A percentile compares a stretch with the other conserved stretches of the same genome.
These are phyloP conservation scores for Aegithalos caudatus DNA, from an alignment of 2,113 vertebrate species.

Conservation along the genomic window DNA sequence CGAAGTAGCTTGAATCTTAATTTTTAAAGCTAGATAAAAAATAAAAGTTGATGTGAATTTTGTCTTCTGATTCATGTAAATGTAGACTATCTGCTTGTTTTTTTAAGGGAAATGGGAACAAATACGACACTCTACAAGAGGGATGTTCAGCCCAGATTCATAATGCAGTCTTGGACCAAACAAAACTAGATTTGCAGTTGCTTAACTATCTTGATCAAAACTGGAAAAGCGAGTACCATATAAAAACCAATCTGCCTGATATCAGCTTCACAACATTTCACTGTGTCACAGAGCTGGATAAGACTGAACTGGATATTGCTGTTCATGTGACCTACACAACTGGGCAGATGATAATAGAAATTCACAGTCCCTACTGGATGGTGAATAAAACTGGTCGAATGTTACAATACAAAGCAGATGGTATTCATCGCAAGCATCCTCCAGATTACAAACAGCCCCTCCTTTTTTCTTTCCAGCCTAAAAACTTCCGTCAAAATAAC, in stretches of 20 bases:
- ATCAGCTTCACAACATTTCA: constrained; percentile 90
- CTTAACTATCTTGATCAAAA: constrained; percentile 88
- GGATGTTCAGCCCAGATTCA: constrained; percentile 90
- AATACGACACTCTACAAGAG: constrained; percentile 72
- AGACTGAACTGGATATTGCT: constrained; percentile 87
- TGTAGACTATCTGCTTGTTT: neutral
- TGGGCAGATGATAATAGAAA: constrained; percentile 83
- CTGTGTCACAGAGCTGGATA: constrained; percentile 76
- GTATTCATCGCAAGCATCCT: constrained; percentile 94
- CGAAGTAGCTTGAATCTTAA: neutral
- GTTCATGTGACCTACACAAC: constrained; percentile 84
- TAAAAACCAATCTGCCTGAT: constrained; percentile 82
- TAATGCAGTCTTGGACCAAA: constrained; percentile 84
- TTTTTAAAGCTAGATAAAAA: neutral
- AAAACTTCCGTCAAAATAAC: constrained; percentile 91
- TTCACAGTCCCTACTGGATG: constrained; percentile 98
- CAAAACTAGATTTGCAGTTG: constrained; percentile 81
- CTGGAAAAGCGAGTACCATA: constrained; percentile 84
- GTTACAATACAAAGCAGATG: constrained; percentile 96
- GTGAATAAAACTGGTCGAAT: constrained; percentile 91
- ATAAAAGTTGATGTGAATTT: neutral
- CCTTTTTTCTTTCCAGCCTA: constrained; percentile 95
- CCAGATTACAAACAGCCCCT: constrained; percentile 89
- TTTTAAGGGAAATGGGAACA: constrained; percentile 75
- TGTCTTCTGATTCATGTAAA: neutral